Conservation (phyloP, 2,113 vertebrate species). For the Perca fluviatilis region DNA sequence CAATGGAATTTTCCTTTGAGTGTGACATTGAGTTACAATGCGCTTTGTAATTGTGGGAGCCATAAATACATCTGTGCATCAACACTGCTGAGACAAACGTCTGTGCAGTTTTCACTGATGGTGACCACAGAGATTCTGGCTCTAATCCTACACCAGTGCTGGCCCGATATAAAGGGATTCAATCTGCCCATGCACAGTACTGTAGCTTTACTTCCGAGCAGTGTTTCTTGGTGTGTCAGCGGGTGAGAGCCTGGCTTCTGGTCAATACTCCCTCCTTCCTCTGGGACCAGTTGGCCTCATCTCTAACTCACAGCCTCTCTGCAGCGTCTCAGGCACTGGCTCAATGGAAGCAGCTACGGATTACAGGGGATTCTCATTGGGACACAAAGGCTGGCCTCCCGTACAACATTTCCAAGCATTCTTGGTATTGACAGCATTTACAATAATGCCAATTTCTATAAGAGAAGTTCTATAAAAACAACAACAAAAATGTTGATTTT, state of each 20-base stretch:
- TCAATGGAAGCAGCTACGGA: constrained; percentile 13
- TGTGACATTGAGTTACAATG: neutral
- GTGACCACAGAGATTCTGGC: constrained; percentile 11
- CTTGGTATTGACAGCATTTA: neutral
- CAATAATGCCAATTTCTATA: neutral
- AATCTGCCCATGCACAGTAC: constrained; percentile 25
- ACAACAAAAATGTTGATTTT: neutral
- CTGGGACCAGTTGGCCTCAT: constrained; percentile 33
- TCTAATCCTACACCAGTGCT: constrained; percentile 20
- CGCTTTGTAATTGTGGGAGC: neutral
- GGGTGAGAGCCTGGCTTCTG: constrained; percentile 30
- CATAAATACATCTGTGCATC: constrained; percentile 3
- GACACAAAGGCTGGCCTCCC: neutral
- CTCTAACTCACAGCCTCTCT: constrained; percentile 36
- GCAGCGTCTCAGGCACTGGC: constrained; percentile 22
- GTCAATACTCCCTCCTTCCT: constrained; percentile 47
- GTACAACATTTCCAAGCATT: neutral
- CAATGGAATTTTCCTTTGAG: neutral
- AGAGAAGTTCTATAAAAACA: neutral
- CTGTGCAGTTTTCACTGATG: neutral
- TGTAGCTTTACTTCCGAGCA: constrained; percentile 33
- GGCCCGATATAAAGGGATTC: constrained; percentile 40
- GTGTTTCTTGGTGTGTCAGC: constrained; percentile 41
- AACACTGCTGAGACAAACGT: constrained; percentile 10
- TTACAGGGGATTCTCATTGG: neutral